Evolutionary conservation across 35 echinoderm and acorn worm species (phyloP).

Genomic region (Diadema setosum): DNA sequence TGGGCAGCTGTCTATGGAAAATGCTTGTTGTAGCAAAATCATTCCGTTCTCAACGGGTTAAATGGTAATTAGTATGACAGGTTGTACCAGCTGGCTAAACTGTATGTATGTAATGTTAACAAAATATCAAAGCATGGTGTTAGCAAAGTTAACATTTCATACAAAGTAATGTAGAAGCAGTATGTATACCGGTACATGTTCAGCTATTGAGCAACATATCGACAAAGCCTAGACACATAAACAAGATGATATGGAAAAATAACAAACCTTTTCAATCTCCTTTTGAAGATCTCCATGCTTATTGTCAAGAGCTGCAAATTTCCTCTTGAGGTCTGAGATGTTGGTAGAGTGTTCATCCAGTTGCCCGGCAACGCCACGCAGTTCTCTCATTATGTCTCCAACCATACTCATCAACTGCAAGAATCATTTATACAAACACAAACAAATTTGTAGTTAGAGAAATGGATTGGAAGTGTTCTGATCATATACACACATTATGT

Average conservation of each 20-base stretch:
- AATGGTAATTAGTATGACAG: too few species aligned
- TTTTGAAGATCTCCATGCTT: constrained; percentile 20
- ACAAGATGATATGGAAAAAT: not conserved
- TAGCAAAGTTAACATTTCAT: too few species aligned
- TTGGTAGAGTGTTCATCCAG: constrained; percentile 29
- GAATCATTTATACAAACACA: not conserved
- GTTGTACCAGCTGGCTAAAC: too few species aligned
- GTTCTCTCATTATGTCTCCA: constrained; percentile 70
- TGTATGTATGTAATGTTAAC: too few species aligned
- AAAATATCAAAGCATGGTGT: too few species aligned
- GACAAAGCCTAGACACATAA: not conserved
- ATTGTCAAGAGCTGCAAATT: constrained; percentile 25
- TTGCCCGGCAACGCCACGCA: constrained; percentile 51
- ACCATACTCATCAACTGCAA: constrained; percentile 94
- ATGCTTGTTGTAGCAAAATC: too few species aligned
- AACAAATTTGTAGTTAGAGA: not conserved
- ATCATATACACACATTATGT: too few species aligned
- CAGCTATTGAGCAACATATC: too few species aligned
- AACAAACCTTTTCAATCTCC: constrained; percentile 53
- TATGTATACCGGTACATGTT: too few species aligned
- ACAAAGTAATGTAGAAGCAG: too few species aligned
- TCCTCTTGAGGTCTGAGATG: constrained; percentile 36
- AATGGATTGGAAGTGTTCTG: not conserved
- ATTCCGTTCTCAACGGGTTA: too few species aligned
- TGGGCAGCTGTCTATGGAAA: too few species aligned